These are phyloP conservation scores for Phenacoccus solenopsis DNA, from an alignment of 1,140 invertebrate species.

Conservation along the genomic window DNA sequence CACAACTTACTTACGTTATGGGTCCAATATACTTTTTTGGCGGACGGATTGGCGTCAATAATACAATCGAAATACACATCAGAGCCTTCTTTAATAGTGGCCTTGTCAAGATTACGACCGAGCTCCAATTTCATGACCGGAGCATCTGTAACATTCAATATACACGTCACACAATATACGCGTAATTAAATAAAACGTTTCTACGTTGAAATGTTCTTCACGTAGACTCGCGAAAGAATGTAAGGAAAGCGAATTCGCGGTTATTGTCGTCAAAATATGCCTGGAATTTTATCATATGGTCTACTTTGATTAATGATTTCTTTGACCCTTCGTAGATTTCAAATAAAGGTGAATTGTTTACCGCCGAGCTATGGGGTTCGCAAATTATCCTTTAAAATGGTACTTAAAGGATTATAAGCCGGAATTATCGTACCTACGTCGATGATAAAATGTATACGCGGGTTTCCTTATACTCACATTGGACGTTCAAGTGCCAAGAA, in stretches of 20 bases:
- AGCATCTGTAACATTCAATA: conserved; percentile 63
- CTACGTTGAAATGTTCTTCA: too few species aligned
- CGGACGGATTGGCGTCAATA: conserved; percentile 66
- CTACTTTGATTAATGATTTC: not conserved
- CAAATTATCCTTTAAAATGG: not conserved
- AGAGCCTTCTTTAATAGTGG: conserved; percentile 65
- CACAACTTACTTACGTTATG: conserved; percentile 70
- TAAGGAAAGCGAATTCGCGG: too few species aligned
- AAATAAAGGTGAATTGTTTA: not conserved
- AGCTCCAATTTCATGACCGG: conserved; percentile 63
- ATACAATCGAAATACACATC: conserved; percentile 87
- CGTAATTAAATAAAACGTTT: too few species aligned
- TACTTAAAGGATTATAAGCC: too few species aligned
- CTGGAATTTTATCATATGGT: not conserved
- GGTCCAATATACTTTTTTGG: conserved; percentile 84
- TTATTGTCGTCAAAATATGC: not conserved
- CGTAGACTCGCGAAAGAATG: not conserved
- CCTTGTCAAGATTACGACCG: conserved; percentile 62
- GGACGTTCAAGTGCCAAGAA: conserved; percentile 16
- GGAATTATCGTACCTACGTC: not conserved
- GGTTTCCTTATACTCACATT: too few species aligned
- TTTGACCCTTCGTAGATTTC: not conserved
- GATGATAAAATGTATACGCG: too few species aligned
- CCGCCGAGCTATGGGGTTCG: not conserved
- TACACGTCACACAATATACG: too few species aligned